Percentiles rank a stretch among this genome's conserved stretches.
phyloP scores from a whole-genome alignment of 2,113 vertebrate species.

The Catagonus wagneri region DNA sequence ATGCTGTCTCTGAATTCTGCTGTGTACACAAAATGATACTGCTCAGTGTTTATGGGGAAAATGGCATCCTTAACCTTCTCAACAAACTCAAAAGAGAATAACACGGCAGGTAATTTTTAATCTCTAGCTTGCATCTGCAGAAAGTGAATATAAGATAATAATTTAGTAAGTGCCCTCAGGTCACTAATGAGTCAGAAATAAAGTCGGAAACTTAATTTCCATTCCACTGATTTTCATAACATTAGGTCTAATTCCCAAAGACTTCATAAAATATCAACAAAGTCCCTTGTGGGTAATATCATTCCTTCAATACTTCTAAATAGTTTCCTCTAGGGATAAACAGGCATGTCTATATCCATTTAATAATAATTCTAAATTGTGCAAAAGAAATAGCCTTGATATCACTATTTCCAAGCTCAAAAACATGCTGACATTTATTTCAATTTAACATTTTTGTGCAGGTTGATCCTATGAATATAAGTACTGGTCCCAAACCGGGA shows the following conservation, averaged over 20 bases:
- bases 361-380: conserved; percentile 61
- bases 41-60: not conserved
- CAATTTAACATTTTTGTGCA: conserved; percentile 25
- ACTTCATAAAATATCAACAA: conserved; percentile 61
- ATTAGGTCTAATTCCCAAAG: conserved; percentile 67
- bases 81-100: conserved; percentile 55
- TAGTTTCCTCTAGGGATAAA: conserved; percentile 69
- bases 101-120: conserved; percentile 43
- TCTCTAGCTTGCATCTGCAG: conserved; percentile 46
- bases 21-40: not conserved
- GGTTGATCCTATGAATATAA: not conserved
- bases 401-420: conserved; percentile 38
- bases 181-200: conserved; percentile 65
- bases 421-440: conserved; percentile 56
- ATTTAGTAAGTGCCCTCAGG: conserved; percentile 54
- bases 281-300: conserved; percentile 55
- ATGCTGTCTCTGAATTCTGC: not conserved
- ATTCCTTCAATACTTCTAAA: conserved; percentile 20
- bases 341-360: conserved; percentile 48
- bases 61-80: not conserved
- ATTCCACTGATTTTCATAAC: conserved; percentile 54
- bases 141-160: conserved; percentile 58
- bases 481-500: conserved; percentile 4
- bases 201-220: conserved; percentile 72
- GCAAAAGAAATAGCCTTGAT: conserved; percentile 10